phyloP scores from a whole-genome alignment of 1,140 invertebrate species.

The silkworm (Bombyx mori) region DNA sequence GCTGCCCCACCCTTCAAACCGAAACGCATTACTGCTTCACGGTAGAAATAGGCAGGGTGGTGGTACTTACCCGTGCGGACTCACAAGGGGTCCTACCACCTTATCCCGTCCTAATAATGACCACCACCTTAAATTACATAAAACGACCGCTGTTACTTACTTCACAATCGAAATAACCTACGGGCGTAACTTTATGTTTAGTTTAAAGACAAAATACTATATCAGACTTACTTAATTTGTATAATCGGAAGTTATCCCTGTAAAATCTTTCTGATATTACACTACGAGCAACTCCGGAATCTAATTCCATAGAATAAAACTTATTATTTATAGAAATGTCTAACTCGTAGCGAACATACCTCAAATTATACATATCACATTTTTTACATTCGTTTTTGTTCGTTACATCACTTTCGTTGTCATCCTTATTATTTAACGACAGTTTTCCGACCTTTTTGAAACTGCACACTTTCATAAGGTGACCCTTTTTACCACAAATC shows the following conservation, averaged over 20 bases:
- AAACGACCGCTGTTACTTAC: conserved; percentile 12
- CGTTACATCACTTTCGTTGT: too few relatives aligned
- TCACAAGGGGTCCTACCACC: too few relatives aligned
- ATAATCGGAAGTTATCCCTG: conserved; percentile 10
- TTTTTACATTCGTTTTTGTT: too few relatives aligned
- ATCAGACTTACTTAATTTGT: conserved; percentile 8
- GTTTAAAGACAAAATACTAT: conserved; percentile 24
- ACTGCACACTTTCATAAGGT: background rate
- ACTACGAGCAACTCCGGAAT: conserved; percentile 16
- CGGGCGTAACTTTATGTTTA: conserved; percentile 22
- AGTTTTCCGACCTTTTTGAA: too few relatives aligned
- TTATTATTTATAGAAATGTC: too few relatives aligned
- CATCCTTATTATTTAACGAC: too few relatives aligned
- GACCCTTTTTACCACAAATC: background rate
- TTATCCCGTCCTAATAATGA: conserved; percentile 28
- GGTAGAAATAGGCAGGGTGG: too few relatives aligned
- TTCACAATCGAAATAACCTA: conserved; percentile 16
- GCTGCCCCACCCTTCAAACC: too few relatives aligned
- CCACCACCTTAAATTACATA: conserved; percentile 16
- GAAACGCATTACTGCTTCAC: too few relatives aligned
- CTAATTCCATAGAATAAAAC: conserved; percentile 16
- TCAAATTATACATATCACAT: too few relatives aligned
- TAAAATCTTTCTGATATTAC: conserved; percentile 21
- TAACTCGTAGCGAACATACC: too few relatives aligned
- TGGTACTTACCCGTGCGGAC: too few relatives aligned